A percentile compares a stretch with the other conserved stretches of the same genome.
Evolutionary conservation across 2,888 invertebrate species (phyloP).

Genomic region (Cacoxenus indagator): DNA sequence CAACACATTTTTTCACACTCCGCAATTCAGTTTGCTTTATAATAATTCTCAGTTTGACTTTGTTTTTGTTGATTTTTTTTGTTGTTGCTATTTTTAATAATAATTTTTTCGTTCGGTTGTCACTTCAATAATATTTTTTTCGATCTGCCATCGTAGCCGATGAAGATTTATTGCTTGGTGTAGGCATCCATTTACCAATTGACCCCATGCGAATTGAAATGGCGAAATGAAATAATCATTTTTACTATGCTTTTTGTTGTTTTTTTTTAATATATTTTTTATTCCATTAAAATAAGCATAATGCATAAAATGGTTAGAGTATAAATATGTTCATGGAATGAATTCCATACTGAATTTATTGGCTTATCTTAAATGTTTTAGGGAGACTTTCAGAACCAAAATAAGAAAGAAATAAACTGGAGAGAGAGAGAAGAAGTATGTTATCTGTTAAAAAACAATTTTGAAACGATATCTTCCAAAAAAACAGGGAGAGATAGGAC

Average conservation of each 20-base stretch:
- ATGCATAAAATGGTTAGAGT: not conserved
- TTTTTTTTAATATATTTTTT: not conserved
- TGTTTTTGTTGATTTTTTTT: not conserved
- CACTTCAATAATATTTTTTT: constrained; percentile 43
- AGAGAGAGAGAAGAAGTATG: too few relatives aligned
- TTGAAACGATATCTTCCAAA: too few relatives aligned
- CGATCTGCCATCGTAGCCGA: constrained; percentile 45
- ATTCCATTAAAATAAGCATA: not conserved
- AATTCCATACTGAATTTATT: too few relatives aligned
- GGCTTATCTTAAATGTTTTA: too few relatives aligned
- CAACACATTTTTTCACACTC: not conserved
- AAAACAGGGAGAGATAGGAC: too few relatives aligned
- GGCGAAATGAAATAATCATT: not conserved
- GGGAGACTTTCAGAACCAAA: too few relatives aligned
- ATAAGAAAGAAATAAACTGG: too few relatives aligned
- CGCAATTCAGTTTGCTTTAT: not conserved
- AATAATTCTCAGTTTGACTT: not conserved
- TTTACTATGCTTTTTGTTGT: not conserved
- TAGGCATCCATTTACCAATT: constrained; percentile 41
- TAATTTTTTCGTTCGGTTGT: constrained; percentile 46
- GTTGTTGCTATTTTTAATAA: constrained; percentile 40
- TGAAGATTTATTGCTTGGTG: constrained; percentile 55
- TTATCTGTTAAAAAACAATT: too few relatives aligned
- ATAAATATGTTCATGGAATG: too few relatives aligned
- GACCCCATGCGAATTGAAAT: constrained; percentile 44